Conservation (phyloP, 2,113 vertebrate genomes). For the Poecile atricapillus region DNA sequence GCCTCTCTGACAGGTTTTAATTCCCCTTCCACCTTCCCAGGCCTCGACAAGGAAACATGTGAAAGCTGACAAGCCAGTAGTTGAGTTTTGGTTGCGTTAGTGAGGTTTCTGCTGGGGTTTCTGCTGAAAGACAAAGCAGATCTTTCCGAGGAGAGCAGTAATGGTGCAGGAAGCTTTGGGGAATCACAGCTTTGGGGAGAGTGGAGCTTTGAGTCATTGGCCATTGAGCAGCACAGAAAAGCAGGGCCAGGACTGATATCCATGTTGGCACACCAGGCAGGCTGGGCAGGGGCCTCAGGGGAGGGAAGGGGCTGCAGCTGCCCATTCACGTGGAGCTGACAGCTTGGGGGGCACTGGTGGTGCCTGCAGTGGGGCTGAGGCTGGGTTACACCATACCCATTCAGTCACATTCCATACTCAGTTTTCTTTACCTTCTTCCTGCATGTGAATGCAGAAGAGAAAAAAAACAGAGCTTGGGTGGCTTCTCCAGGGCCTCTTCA, state of each 20-base stretch:
- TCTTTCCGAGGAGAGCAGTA: not conserved
- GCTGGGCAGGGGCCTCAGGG: not conserved
- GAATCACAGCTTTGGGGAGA: not conserved
- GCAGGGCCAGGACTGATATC: not conserved
- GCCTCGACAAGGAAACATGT: rapidly evolving
- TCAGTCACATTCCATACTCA: rapidly evolving
- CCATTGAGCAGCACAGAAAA: rapidly evolving
- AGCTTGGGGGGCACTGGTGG: not conserved
- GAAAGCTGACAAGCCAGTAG: not conserved
- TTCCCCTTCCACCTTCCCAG: not conserved
- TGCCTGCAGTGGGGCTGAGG: not conserved
- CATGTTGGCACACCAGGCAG: not conserved
- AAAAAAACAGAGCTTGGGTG: not conserved
- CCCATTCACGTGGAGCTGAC: rapidly evolving
- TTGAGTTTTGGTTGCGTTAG: not conserved
- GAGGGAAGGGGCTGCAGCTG: not conserved
- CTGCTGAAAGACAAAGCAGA: not conserved
- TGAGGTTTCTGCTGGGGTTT: not conserved
- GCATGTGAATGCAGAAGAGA: not conserved
- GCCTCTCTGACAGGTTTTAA: not conserved
- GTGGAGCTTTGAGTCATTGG: rapidly evolving
- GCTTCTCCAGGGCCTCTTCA: not conserved
- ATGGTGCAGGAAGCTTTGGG: not conserved
- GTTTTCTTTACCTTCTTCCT: not conserved
- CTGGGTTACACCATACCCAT: rapidly evolving